phyloP scores from a whole-genome alignment of 2,113 vertebrate species.

The crab-eating macaque (Macaca fascicularis) region T2T-MFA8v1.1 NC_088385.1:123274001-123274500 shows the following conservation, averaged over 20 bases:
- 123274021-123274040: slow-evolving; percentile 6
- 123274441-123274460: neutral
- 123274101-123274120: neutral
- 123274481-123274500: neutral
- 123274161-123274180: slow-evolving; percentile 67
- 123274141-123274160: slow-evolving; percentile 46
- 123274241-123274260: slow-evolving; percentile 66
- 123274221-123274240: slow-evolving; percentile 66
- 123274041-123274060: neutral
- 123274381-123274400: slow-evolving; percentile 51
- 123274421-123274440: slow-evolving; percentile 36
- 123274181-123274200: slow-evolving; percentile 69
- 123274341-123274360: slow-evolving; percentile 64
- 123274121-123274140: neutral
- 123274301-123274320: slow-evolving; percentile 35
- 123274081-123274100: neutral
- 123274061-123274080: neutral
- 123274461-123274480: neutral
- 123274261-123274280: slow-evolving; percentile 69
- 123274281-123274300: slow-evolving; percentile 60
- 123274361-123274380: neutral
- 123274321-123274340: slow-evolving; percentile 57
- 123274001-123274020: slow-evolving; percentile 36
- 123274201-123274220: slow-evolving; percentile 49
- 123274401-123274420: slow-evolving; percentile 46